These are phyloP conservation scores for Chaetophractus vellerosus DNA, from an alignment of 2,797 vertebrate genomes.

Conservation along the genomic window DNA sequence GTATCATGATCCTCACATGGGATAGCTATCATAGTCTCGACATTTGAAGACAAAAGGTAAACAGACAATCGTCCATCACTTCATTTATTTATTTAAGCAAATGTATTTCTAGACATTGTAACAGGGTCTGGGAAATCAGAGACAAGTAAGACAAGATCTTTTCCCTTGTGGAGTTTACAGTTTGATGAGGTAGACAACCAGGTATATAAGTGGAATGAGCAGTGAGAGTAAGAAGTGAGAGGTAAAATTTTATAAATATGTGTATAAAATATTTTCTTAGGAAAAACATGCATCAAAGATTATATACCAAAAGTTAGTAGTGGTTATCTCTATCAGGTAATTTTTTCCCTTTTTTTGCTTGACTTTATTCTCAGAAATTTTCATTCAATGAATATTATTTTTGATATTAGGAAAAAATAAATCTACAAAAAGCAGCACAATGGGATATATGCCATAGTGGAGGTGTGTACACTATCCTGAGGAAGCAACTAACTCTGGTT, in stretches of 20 bases:
- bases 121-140: conserved; percentile 14
- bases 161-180: neutral
- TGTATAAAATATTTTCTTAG: conserved; percentile 5
- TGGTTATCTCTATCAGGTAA: conserved; percentile 20
- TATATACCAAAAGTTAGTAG: neutral
- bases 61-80: neutral
- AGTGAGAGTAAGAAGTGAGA: conserved; percentile 28
- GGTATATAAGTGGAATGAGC: conserved; percentile 18
- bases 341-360: neutral
- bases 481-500: conserved; percentile 3
- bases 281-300: neutral
- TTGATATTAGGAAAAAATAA: conserved; percentile 49
- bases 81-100: conserved; percentile 28
- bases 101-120: conserved; percentile 1
- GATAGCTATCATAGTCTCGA: neutral
- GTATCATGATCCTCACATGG: neutral
- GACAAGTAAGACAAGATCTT: neutral
- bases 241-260: neutral
- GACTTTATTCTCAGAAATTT: conserved; percentile 46
- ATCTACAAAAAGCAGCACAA: conserved; percentile 6
- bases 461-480: neutral
- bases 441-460: neutral
- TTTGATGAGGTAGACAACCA: neutral
- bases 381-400: neutral
- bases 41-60: conserved; percentile 28